Conservation (phyloP, 1,140 invertebrate genomes). For the Macrobrachium rosenbergii region DNA sequence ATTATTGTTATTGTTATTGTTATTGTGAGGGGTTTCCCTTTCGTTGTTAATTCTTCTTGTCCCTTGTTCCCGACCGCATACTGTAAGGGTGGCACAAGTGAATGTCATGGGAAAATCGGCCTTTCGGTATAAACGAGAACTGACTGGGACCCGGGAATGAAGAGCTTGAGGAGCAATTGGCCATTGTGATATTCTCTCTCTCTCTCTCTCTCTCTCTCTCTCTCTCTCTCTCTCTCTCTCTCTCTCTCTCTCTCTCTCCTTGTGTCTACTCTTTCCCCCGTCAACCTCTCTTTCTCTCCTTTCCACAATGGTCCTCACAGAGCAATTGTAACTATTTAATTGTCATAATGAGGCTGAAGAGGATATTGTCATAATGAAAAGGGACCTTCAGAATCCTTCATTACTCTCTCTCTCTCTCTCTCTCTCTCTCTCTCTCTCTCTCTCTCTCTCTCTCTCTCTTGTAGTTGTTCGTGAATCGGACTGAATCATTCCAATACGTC, state of each 20-base stretch:
- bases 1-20: too few relatives aligned
- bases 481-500: too few relatives aligned
- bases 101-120: too few relatives aligned
- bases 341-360: slow-evolving; percentile 53
- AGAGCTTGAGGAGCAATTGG: too few relatives aligned
- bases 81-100: too few relatives aligned
- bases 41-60: too few relatives aligned
- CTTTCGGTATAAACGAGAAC: too few relatives aligned
- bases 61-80: too few relatives aligned
- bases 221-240: background rate
- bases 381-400: background rate
- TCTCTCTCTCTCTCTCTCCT: background rate
- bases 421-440: slow-evolving; percentile 2
- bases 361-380: slow-evolving; percentile 46
- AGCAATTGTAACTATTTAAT: slow-evolving; percentile 60
- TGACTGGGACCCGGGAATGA: too few relatives aligned
- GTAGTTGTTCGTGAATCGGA: background rate
- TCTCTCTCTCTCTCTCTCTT: slow-evolving; percentile 15
- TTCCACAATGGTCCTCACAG: slow-evolving; percentile 28
- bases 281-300: background rate
- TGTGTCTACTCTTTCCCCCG: background rate
- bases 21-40: too few relatives aligned
- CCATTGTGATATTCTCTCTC: background rate
- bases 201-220: background rate
- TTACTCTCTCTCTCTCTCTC: slow-evolving; percentile 21